Evolutionary conservation across 1,140 invertebrate species (phyloP), one percentile per base, ranked within the genome.

Genomic region (Pygmarrhopalites habei): DNA sequence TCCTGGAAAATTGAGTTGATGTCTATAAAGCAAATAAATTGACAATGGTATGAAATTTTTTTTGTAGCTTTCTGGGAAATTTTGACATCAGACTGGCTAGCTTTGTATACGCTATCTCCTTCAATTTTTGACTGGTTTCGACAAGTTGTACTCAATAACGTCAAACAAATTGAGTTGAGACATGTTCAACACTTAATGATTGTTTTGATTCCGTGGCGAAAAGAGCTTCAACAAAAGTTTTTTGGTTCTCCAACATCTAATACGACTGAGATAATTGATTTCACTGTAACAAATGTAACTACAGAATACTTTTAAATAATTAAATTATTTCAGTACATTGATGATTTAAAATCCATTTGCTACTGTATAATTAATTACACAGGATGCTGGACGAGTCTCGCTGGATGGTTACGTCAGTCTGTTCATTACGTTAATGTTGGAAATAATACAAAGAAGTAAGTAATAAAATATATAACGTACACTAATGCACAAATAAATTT

Each of bases 191-290:
- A 30, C 17, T 30, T 70, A 4, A 15, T 65, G 15, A 28, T 41
- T 28, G 14, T 51, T 14, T 25, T 68, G 12, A 14, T 66, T 14
- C 69, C 69, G 4, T 71, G 69, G 69, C 47, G 69, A 39, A 52
- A 66, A 49, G 69, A 71, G 51, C 49, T 71, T 3, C 64, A 63
- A 10, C 57, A 52, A 30, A 71, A 68, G 35, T 56, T 71, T 30
- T 68, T 68, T 55, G 58, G 2, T 19, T 2, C 59, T 19, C 60
- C 64, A 28, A 63, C 53, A 19, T 59, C 66, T 3, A 60, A 68
- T 56, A 28, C 64, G 10, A 44, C 55, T 1, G 63, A 70, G 44
- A 64, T 65, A 14, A 70, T 70, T 60, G 65, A 70, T 47, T 67
- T 65, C 39, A 65, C 68, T 43, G 30, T 58, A 21, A 56, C 46